Base-by-base conservation (phyloP, 2,797 vertebrate genomes). In the Tinamus major region DNA sequence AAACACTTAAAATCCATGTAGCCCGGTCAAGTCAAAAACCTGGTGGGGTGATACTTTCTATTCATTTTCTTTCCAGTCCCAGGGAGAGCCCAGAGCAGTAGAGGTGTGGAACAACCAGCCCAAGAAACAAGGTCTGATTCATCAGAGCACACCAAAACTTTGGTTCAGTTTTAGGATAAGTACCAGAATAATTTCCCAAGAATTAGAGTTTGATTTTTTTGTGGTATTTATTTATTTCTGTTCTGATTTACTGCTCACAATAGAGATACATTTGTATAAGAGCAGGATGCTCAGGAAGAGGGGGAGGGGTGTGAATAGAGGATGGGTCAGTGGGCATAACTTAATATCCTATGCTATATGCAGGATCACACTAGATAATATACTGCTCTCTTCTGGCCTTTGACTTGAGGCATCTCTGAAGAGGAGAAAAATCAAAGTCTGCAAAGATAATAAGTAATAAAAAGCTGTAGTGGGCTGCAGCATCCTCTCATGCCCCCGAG, bases 1-100 rank as follows among this genome's bases (percentile, higher is more conserved):
- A 95, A 90, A 71, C 86, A 68, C 82, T 85, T 68, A 75, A 89
- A 63, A 86, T 77, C 78, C 33, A 37, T 87, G 86, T 81, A 78
- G 65, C 26, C 41, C 58, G 55, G 42, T 92, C 53, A 65, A 41
- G 64, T 89, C 17, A 77, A 90, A 94, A 82, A 86, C 68, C 48
- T 19, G 24, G 68, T 37, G n/a, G 87, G 46, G 18, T 85, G 78
- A 78, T 42, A 62, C 79, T 75, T 94, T 72, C 49, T 89, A 10
- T 86, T 94, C 2, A 20, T 89, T 93, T 85, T 79, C 58, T 85
- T 79, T 92, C 83, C 81, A 48, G 49, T 71, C 62, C 29, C 71
- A 41, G 33, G 62, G 70, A 48, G 29, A 89, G 41, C 75, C 82
- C 70, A 76, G 75, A 86, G 83, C 68, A 77, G 29, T 6, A 46